Percentiles rank a stretch among this genome's conserved stretches.
phyloP scores from a whole-genome alignment of 2,888 invertebrate genomes.

The Tetheella fluctuosa region DNA sequence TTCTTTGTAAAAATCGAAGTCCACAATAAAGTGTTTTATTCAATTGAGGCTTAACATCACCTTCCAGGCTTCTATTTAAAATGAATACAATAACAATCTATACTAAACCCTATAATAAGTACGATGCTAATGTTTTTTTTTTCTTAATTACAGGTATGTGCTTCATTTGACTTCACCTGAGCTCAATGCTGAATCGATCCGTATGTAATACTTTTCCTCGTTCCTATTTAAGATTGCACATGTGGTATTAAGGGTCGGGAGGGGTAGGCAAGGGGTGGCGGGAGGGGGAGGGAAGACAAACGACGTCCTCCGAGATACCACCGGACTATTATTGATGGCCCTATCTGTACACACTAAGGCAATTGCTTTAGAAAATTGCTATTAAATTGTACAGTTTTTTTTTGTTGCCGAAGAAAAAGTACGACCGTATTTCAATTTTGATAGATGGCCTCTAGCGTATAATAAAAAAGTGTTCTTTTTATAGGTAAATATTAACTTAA shows the following conservation, averaged over 20 bases:
- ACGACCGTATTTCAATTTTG: not conserved
- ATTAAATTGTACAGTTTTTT: slow-evolving; percentile 3
- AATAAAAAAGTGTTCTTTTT: not conserved
- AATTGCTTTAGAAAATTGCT: slow-evolving; percentile 3
- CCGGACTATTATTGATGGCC: slow-evolving; percentile 29
- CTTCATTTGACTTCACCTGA: slow-evolving; percentile 23
- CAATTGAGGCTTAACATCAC: no score
- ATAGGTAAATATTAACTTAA: not conserved
- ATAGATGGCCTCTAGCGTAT: not conserved
- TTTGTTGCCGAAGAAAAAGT: not conserved
- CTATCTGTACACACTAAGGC: slow-evolving; percentile 14
- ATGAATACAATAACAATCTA: no score
- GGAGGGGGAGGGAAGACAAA: slow-evolving; percentile 32
- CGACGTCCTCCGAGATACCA: slow-evolving; percentile 29
- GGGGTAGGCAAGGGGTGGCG: slow-evolving; percentile 12
- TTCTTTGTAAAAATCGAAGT: no score
- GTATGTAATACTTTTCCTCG: slow-evolving; percentile 33
- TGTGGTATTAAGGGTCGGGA: slow-evolving; percentile 17
- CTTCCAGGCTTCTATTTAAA: no score
- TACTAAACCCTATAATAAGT: not conserved
- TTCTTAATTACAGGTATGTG: slow-evolving; percentile 47
- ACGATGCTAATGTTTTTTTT: slow-evolving; percentile 18
- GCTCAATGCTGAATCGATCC: slow-evolving; percentile 26
- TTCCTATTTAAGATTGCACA: slow-evolving; percentile 37
- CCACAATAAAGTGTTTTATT: no score